Percentiles rank a stretch among this genome's conserved stretches.
These are phyloP conservation scores for Eleutherodactylus coqui DNA, from an alignment of 2,797 vertebrate genomes.

Conservation along the genomic window DNA sequence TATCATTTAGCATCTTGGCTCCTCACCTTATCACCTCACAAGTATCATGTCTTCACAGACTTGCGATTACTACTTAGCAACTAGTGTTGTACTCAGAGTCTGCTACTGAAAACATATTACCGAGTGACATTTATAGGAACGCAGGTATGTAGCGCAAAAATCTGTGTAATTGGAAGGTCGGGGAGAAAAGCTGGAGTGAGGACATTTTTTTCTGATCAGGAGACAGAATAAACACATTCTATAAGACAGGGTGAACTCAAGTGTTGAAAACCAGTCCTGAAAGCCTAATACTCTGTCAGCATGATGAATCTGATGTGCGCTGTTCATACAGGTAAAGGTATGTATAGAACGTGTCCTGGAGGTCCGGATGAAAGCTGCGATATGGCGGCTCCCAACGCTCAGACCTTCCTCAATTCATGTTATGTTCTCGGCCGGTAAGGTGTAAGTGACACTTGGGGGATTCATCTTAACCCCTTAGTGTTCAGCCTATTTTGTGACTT, in stretches of 20 bases:
- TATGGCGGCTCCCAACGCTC: conserved; percentile 21
- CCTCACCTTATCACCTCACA: conserved; percentile 17
- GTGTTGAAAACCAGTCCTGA: conserved; percentile 60
- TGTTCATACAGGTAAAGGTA: conserved; percentile 62
- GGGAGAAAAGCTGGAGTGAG: conserved; percentile 2
- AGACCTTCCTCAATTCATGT: neutral
- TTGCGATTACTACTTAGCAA: conserved; percentile 4
- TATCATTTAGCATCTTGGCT: neutral
- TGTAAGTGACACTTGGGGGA: conserved; percentile 45
- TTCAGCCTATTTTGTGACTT: no score
- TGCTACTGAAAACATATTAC: neutral
- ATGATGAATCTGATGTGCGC: conserved; percentile 60
- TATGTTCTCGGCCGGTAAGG: neutral
- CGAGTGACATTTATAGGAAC: neutral
- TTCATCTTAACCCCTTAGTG: no score
- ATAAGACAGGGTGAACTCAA: conserved; percentile 58
- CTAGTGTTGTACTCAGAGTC: conserved; percentile 2
- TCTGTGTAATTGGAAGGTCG: conserved; percentile 7
- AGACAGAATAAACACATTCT: conserved; percentile 61
- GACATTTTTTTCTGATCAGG: conserved; percentile 41
- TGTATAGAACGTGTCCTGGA: conserved; percentile 63
- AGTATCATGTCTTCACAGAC: neutral
- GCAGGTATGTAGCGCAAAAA: conserved; percentile 13
- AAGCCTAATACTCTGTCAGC: conserved; percentile 63
- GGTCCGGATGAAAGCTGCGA: conserved; percentile 58